Base-by-base conservation (phyloP, 2,888 invertebrate genomes). In the Phengaris alcon region DNA sequence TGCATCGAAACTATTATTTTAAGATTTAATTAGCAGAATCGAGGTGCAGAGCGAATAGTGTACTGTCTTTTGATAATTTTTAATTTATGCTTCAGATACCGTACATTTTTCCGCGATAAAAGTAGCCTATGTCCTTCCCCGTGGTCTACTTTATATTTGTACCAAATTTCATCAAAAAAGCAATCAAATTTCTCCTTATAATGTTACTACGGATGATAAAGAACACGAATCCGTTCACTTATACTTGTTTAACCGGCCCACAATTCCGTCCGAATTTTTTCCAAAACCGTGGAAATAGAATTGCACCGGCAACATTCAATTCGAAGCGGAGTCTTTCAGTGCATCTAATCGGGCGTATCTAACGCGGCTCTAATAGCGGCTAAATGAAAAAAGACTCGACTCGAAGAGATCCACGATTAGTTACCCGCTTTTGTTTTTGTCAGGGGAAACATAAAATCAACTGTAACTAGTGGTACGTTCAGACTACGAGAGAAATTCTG, bases 321-420 rank as follows among this genome's bases (percentile, higher is more conserved):
- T 48, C 72, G 54, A 72, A 48, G 35, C 73, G 35, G 35, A 76
- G 54, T 74, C 75, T 77, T 75, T 64, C 68, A 64, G 57, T 44
- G 77, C 74, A 75, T 44, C 75, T 74, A 77, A 77, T 78, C 76
- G 77, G 68, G 69, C 78, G 77, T 74, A 44, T 75, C 77, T 76
- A 77, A 78, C 75, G 74, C 68, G 59, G 59, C 76, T 73, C 75
- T 76, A 76, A 78, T 76, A 70, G 77, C 76, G 64, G 77, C 69
- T 70, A 75, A 77, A 77, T 78, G 75, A 75, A 78, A 78, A 77
- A 77, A 46, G 72, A 64, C 74, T 54, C 73, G 76, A 73, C 68
- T 70, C 51, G 55, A 5, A 68, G 74, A 75, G 72, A 68, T 69
- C 55, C 72, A 59, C 72, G 74, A 77, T 76, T 73, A 75, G 74